Percentiles rank a stretch among this genome's conserved stretches.
phyloP scores from a whole-genome alignment of 1,140 invertebrate genomes.

The Oedothorax gibbosus region DNA sequence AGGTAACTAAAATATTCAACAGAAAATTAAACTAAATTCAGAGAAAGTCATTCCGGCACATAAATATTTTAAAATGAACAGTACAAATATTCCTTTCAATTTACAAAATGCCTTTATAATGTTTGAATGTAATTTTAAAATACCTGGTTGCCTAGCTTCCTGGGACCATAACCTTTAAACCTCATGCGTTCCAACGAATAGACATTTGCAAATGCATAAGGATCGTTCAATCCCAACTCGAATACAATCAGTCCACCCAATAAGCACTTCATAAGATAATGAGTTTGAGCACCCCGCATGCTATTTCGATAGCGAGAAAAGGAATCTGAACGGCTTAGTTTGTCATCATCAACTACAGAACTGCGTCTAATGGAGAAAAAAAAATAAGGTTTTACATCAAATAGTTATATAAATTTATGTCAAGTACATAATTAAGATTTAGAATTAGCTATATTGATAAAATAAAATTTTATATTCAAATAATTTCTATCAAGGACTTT shows the following conservation, averaged over 20 bases:
- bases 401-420: too few species aligned
- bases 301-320: slow-evolving; percentile 44
- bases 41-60: too few species aligned
- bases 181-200: slow-evolving; percentile 78
- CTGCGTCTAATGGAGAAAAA: slow-evolving; percentile 20
- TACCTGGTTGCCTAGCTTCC: slow-evolving; percentile 67
- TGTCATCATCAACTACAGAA: slow-evolving; percentile 36
- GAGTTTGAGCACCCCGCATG: slow-evolving; percentile 11
- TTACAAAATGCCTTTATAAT: too few species aligned
- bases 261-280: slow-evolving; percentile 59
- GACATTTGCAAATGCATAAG: slow-evolving; percentile 82
- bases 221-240: slow-evolving; percentile 78
- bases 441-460: too few species aligned
- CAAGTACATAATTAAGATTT: too few species aligned
- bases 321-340: slow-evolving; percentile 13
- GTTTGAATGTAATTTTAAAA: background rate
- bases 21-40: too few species aligned
- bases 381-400: background rate
- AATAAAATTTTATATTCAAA: too few species aligned
- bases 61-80: too few species aligned
- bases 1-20: too few species aligned
- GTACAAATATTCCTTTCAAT: too few species aligned
- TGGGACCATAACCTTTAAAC: slow-evolving; percentile 67
- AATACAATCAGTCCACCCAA: slow-evolving; percentile 77
- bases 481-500: too few species aligned